These are phyloP conservation scores for Laupala kohalensis DNA, from an alignment of 1,140 invertebrate genomes.

Conservation along the genomic window DNA sequence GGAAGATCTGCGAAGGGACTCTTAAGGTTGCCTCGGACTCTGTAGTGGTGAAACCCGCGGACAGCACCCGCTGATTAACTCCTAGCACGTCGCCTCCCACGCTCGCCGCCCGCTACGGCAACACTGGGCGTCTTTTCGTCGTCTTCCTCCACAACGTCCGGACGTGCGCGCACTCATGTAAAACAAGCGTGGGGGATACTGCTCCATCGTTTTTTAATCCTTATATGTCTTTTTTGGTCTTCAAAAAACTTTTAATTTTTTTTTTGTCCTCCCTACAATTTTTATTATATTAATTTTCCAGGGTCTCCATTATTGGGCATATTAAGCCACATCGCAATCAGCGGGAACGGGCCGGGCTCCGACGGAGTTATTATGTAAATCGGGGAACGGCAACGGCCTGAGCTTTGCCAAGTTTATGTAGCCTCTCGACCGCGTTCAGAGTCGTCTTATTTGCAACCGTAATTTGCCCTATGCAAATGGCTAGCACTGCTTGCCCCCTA, in stretches of 20 bases:
- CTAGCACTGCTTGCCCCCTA: too few species aligned
- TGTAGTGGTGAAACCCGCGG: too few species aligned
- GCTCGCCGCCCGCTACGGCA: not conserved
- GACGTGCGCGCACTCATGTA: not conserved
- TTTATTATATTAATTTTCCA: not conserved
- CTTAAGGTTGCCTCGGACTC: too few species aligned
- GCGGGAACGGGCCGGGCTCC: too few species aligned
- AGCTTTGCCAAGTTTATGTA: not conserved
- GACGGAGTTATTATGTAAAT: not conserved
- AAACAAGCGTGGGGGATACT: not conserved
- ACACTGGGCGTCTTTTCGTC: not conserved
- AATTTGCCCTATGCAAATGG: not conserved
- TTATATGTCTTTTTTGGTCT: not conserved
- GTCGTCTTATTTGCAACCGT: not conserved
- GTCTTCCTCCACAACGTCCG: not conserved
- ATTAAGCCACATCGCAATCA: not conserved
- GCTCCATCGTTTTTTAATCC: not conserved
- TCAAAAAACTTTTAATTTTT: not conserved
- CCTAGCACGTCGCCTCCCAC: too few species aligned
- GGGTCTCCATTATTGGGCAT: not conserved
- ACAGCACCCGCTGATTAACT: not conserved
- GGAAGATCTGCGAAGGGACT: too few species aligned
- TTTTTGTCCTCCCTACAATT: not conserved
- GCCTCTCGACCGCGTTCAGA: not conserved
- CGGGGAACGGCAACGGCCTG: not conserved